Base-by-base conservation (phyloP, 2,113 vertebrate genomes). In the Bos taurus region DNA sequence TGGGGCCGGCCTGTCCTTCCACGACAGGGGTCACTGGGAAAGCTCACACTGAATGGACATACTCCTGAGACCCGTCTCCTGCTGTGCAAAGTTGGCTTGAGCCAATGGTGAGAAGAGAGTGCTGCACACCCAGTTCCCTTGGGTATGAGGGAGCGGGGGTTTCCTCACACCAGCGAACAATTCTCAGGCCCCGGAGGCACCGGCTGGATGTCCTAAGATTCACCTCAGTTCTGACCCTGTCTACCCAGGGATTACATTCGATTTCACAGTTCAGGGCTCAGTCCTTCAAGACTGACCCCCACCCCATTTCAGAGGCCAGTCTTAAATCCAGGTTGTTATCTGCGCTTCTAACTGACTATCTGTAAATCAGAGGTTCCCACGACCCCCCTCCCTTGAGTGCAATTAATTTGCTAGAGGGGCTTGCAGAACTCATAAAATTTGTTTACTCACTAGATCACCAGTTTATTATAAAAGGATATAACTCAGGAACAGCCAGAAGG, bases 81-180 rank as follows among this genome's bases (percentile, higher is more conserved):
- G 60, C 26, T 13, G 21, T 6, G 6, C 62, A 46, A 36, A 46
- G 4, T 5, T 26, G 36, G 52, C 52, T 12, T 17, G 10, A 43
- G 36, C 54, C 46, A 12, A 0, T 5, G 57, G 43, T 2, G 6
- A 25, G 40, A 43, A 6, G 43, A 46, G 40, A 17, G 28, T 1
- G 67, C 7, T n/a, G 15, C n/a, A 33, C 3, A 36, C 33, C 56
- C 7, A 48, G 7, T 19, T 12, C 56, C 43, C 17, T 33, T 0
- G 1, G 1, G 9, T 6, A 57, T 19, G 33, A 19, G 30, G 14
- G 30, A 59, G 30, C 1, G 1, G 16, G 25, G 25, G 17, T 36
- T 28, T 67, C 36, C 36, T 28, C 36, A 77, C 17, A 14, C 56
- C 89, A 3, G 6, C 0, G 5, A 19, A 15, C 23, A 81, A 50